Evolutionary conservation across 2,888 invertebrate species (phyloP).

Genomic region (Agrotis ipsilon): DNA sequence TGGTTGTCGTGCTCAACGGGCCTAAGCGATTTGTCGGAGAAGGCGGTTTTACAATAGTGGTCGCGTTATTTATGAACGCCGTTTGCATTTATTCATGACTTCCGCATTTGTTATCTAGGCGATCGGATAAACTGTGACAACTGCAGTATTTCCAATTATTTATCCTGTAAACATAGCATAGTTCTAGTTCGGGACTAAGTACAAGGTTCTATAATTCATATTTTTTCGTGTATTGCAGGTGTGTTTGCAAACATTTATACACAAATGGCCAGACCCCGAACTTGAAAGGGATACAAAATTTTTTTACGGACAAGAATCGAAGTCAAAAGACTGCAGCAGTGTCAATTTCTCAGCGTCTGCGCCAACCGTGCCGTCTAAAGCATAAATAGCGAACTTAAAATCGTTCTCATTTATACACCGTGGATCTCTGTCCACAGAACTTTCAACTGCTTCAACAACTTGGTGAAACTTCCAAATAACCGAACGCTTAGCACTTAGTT

Average conservation of each 20-base stretch:
- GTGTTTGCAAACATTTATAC: too few species aligned
- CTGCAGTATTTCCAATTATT: conserved; percentile 9
- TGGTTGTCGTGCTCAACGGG: conserved; percentile 44
- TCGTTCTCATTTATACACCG: conserved; percentile 33
- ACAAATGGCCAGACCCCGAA: too few species aligned
- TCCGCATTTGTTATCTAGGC: conserved; percentile 8
- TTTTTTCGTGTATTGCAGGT: too few species aligned
- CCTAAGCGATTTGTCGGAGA: conserved; percentile 52
- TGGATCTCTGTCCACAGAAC: conserved; percentile 43
- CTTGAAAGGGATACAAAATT: too few species aligned
- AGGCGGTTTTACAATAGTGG: conserved; percentile 28
- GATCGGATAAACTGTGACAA: conserved; percentile 4
- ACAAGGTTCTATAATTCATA: background rate
- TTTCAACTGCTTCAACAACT: conserved; percentile 49
- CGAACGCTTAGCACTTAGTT: conserved; percentile 34
- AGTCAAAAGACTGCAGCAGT: too few species aligned
- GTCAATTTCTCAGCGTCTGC: too few species aligned
- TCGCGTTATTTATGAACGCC: conserved; percentile 31
- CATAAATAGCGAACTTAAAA: conserved; percentile 26
- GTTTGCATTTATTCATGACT: conserved; percentile 26
- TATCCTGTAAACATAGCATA: background rate
- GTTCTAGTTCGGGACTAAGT: conserved; percentile 1
- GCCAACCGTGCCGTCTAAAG: background rate
- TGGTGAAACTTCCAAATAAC: conserved; percentile 49
- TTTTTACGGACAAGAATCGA: too few species aligned